Conservation (phyloP, 2,888 invertebrate species). For the Cepaea hortensis region DNA sequence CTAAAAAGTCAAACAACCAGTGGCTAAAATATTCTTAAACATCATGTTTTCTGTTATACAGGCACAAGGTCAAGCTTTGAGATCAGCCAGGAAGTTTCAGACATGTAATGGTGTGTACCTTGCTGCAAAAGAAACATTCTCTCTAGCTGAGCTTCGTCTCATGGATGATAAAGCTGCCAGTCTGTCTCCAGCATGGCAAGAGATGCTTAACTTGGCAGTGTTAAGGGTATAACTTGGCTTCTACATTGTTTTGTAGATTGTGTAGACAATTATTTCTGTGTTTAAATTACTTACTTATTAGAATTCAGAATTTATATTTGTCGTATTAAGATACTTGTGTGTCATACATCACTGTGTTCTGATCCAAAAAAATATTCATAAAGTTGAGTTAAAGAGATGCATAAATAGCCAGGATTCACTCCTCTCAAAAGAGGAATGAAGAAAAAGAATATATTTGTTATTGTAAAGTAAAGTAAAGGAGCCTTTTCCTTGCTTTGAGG, state of each 20-base stretch:
- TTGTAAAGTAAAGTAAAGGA: too few relatives aligned
- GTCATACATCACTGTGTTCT: too few relatives aligned
- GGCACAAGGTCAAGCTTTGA: conserved; percentile 91
- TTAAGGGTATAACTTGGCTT: conserved; percentile 83
- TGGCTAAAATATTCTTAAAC: not conserved
- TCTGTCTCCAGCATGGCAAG: conserved; percentile 97
- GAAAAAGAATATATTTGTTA: too few relatives aligned
- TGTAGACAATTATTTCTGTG: too few relatives aligned
- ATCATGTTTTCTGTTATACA: conserved; percentile 49
- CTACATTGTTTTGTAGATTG: not conserved
- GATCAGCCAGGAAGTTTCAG: conserved; percentile 92
- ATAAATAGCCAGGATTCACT: too few relatives aligned
- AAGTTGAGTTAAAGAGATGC: too few relatives aligned
- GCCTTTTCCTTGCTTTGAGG: too few relatives aligned
- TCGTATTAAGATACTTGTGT: too few relatives aligned
- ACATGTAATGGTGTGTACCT: conserved; percentile 92
- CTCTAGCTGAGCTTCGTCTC: conserved; percentile 90
- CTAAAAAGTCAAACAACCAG: not conserved
- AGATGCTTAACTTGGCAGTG: conserved; percentile 96
- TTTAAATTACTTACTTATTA: too few relatives aligned
- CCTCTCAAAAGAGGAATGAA: too few relatives aligned
- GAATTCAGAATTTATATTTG: too few relatives aligned
- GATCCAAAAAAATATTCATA: too few relatives aligned
- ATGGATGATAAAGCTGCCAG: conserved; percentile 84
- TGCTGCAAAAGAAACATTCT: conserved; percentile 94